Conservation (phyloP, 2,113 vertebrate species). For the human region GRCh38 chr5:56720001-56720500, state of each 20-base stretch:
- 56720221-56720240: not conserved
- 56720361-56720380: not conserved
- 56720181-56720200: not conserved
- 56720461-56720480: not conserved
- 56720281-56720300: not conserved
- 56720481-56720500: not conserved
- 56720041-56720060: not conserved
- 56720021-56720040: not conserved
- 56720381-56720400: not conserved
- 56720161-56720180: not conserved
- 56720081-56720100: not conserved
- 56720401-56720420: not conserved
- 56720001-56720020: not conserved
- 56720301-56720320: conserved; percentile 29
- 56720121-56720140: not conserved
- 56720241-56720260: not conserved
- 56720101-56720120: not conserved
- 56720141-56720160: not conserved
- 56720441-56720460: not conserved
- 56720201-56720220: not conserved
- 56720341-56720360: not conserved
- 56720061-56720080: not conserved
- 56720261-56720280: not conserved
- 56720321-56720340: not conserved
- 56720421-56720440: not conserved